These are phyloP conservation scores for Nothoprocta pentlandii DNA, from an alignment of 2,113 vertebrate genomes.

Conservation along the genomic window DNA sequence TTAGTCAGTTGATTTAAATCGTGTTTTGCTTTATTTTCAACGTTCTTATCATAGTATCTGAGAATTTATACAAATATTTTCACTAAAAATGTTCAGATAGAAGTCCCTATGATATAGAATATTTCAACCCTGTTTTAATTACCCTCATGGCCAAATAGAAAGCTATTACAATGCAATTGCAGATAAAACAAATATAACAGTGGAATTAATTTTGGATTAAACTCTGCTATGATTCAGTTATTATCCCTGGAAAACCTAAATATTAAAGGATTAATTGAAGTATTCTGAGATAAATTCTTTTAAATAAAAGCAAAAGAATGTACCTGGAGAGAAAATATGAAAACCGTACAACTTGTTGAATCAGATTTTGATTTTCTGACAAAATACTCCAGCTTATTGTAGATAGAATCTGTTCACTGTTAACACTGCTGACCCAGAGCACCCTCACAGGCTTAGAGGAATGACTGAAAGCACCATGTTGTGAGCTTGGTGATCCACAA, in stretches of 20 bases:
- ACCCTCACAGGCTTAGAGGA: not conserved
- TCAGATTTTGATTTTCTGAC: conserved; percentile 8
- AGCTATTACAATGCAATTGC: conserved; percentile 21
- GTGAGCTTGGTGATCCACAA: not conserved
- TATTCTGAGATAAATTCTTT: conserved; percentile 26
- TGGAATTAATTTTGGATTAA: conserved; percentile 53
- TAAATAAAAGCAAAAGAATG: conserved; percentile 19
- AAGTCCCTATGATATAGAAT: not conserved
- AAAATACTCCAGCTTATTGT: not conserved
- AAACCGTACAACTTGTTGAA: not conserved
- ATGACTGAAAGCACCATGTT: not conserved
- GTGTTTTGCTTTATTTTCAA: not conserved
- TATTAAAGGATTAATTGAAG: conserved; percentile 46
- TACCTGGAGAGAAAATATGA: not conserved
- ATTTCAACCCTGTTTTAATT: conserved; percentile 26
- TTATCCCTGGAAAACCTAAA: conserved; percentile 42
- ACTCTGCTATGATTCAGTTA: not conserved
- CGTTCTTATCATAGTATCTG: not conserved
- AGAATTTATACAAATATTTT: not conserved
- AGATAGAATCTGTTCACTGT: not conserved
- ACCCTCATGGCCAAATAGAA: conserved; percentile 6
- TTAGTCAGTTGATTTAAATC: not conserved
- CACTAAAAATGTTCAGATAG: not conserved
- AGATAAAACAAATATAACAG: conserved; percentile 41
- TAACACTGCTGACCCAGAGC: not conserved